These are phyloP conservation scores for Drosophila niveifrons DNA, from an alignment of 2,888 invertebrate species.

Conservation along the genomic window DNA sequence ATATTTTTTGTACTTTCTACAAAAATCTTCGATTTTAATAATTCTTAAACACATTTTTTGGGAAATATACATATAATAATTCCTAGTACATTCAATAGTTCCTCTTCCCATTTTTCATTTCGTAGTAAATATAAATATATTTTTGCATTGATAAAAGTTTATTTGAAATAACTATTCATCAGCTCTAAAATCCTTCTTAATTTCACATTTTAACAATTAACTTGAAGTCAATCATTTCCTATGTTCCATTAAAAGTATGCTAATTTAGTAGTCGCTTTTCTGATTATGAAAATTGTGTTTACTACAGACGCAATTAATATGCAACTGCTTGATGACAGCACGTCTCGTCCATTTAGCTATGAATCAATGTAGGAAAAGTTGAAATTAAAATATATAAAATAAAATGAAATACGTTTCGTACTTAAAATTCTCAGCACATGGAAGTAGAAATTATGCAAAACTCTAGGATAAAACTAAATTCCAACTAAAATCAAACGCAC, in stretches of 20 bases:
- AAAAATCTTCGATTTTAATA: too few species aligned
- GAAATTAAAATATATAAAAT: slow-evolving; percentile 39
- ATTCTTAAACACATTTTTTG: too few species aligned
- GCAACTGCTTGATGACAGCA: slow-evolving; percentile 25
- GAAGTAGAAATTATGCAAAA: slow-evolving; percentile 61
- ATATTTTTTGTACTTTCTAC: background rate
- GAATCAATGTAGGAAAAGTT: slow-evolving; percentile 38
- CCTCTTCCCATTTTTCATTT: too few species aligned
- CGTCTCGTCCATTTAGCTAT: slow-evolving; percentile 31
- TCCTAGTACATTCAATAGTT: too few species aligned
- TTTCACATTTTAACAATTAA: background rate
- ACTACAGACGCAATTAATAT: slow-evolving; percentile 56
- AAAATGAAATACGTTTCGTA: slow-evolving; percentile 24
- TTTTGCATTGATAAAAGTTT: too few species aligned
- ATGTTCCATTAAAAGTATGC: too few species aligned
- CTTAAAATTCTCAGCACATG: slow-evolving; percentile 58
- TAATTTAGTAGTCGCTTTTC: background rate
- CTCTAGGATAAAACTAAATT: slow-evolving; percentile 50
- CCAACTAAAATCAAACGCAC: slow-evolving; percentile 44
- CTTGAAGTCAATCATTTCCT: background rate
- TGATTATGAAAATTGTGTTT: background rate
- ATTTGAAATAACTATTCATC: too few species aligned
- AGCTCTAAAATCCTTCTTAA: too few species aligned
- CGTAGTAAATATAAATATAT: too few species aligned
- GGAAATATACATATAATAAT: too few species aligned